Conservation (phyloP, 2,888 invertebrate species). For the Agrochola circellaris region DNA sequence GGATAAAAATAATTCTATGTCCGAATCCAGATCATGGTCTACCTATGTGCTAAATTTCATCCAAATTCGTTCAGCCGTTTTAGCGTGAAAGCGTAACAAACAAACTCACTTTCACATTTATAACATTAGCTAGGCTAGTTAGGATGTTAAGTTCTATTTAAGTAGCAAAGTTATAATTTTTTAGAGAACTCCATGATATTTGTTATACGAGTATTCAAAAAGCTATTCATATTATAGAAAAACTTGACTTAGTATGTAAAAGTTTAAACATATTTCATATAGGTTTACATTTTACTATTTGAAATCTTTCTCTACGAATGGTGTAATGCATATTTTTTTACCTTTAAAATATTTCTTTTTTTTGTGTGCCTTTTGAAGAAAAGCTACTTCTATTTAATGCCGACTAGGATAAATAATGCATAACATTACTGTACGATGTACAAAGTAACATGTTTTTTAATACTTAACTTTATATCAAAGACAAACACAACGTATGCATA, state of each 20-base stretch:
- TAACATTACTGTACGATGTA: neutral
- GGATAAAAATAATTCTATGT: no score
- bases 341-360: neutral
- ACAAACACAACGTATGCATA: conserved; percentile 5
- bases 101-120: no score
- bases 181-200: neutral
- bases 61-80: no score
- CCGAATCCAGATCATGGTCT: no score
- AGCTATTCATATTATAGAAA: neutral
- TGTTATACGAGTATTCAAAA: no score
- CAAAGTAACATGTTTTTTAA: conserved; percentile 15
- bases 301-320: neutral
- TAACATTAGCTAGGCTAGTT: no score
- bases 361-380: neutral
- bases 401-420: conserved; percentile 17
- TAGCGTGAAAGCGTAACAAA: no score
- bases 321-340: no score
- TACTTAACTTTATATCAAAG: conserved; percentile 15
- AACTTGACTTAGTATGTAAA: neutral
- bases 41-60: no score
- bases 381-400: neutral
- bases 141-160: no score
- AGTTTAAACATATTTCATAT: neutral
- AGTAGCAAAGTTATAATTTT: neutral
- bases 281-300: neutral